These are phyloP conservation scores for Mesoclemmys tuberculata DNA, from an alignment of 2,113 vertebrate species.

Conservation along the genomic window DNA sequence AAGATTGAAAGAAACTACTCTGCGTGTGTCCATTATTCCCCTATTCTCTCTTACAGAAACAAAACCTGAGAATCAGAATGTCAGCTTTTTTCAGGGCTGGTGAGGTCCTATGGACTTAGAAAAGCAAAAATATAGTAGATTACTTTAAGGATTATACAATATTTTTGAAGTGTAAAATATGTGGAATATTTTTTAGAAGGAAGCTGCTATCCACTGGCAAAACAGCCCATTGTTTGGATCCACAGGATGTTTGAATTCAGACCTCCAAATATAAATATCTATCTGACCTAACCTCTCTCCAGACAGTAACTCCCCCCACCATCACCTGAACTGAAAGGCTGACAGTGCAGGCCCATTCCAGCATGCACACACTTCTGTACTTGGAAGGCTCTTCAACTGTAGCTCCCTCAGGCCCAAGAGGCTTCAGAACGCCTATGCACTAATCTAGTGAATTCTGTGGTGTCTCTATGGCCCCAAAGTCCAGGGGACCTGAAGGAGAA, in stretches of 20 bases:
- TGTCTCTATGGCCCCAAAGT: not conserved
- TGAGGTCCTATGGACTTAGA: constrained; percentile 42
- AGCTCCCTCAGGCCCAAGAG: not conserved
- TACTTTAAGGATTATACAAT: constrained; percentile 39
- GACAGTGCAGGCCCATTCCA: not conserved
- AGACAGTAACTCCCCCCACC: not conserved
- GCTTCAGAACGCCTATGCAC: too few relatives aligned
- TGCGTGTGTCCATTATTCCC: constrained; percentile 19
- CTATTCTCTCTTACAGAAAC: constrained; percentile 59
- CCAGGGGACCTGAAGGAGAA: not conserved
- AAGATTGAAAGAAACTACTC: constrained; percentile 45
- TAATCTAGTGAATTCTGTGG: not conserved
- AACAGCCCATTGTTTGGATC: not conserved
- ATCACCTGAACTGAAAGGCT: not conserved
- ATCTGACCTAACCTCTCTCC: not conserved
- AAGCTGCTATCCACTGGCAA: constrained; percentile 1
- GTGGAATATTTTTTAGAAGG: constrained; percentile 15
- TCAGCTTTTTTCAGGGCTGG: constrained; percentile 11
- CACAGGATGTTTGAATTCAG: not conserved
- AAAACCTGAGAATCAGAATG: constrained; percentile 59
- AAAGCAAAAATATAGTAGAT: constrained; percentile 35
- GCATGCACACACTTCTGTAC: not conserved
- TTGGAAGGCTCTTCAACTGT: not conserved
- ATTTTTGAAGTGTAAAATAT: not conserved
- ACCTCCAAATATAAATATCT: not conserved